A percentile compares a stretch with the other conserved stretches of the same genome.
phyloP scores from a whole-genome alignment of 1,140 invertebrate species.

The Brachionus angularis region DNA sequence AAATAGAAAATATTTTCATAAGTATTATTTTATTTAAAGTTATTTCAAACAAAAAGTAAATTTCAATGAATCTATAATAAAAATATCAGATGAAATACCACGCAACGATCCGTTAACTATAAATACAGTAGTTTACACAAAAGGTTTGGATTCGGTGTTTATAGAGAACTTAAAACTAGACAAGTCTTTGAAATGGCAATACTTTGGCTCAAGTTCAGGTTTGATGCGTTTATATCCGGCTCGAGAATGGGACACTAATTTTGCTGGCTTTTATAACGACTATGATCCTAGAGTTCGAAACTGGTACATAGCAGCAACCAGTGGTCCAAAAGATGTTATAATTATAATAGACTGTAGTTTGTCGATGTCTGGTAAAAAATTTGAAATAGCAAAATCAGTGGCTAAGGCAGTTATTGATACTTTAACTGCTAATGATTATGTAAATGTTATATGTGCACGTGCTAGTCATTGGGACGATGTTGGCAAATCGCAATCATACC shows the following conservation, averaged over 20 bases:
- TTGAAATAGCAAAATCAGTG: slow-evolving; percentile 57
- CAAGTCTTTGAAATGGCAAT: slow-evolving; percentile 56
- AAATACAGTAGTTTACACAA: slow-evolving; percentile 53
- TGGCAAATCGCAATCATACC: slow-evolving; percentile 53
- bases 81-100: slow-evolving; percentile 60
- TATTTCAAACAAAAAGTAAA: slow-evolving; percentile 59
- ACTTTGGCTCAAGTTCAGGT: slow-evolving; percentile 58
- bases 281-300: slow-evolving; percentile 58
- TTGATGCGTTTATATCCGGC: slow-evolving; percentile 58
- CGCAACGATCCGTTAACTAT: slow-evolving; percentile 53
- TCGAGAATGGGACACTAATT: slow-evolving; percentile 59
- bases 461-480: slow-evolving; percentile 57
- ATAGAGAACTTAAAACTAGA: slow-evolving; percentile 53
- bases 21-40: slow-evolving; percentile 3
- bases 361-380: slow-evolving; percentile 57
- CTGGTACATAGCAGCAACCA: slow-evolving; percentile 60
- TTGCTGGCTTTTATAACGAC: slow-evolving; percentile 60
- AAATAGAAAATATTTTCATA: slow-evolving; percentile 45
- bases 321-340: slow-evolving; percentile 60
- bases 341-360: slow-evolving; percentile 59
- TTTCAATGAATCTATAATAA: slow-evolving; percentile 53
- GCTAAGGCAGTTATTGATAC: slow-evolving; percentile 59
- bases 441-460: slow-evolving; percentile 59
- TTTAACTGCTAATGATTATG: slow-evolving; percentile 58
- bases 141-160: slow-evolving; percentile 53